Conservation (phyloP, 2,888 invertebrate species). For the Eupithecia pulchellata region DNA sequence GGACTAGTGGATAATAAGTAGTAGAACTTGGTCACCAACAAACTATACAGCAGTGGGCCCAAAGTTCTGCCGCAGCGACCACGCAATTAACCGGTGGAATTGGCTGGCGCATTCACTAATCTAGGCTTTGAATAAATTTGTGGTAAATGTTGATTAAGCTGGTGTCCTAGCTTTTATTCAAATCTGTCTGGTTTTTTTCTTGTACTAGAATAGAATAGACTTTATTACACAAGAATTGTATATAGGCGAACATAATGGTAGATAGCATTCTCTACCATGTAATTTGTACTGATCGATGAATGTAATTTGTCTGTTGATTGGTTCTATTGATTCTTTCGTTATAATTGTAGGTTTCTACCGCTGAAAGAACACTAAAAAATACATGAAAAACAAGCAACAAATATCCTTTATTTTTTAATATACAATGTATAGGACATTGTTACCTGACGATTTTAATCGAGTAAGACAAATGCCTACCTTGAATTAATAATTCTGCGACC, state of each 20-base stretch:
- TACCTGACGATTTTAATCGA: too few relatives aligned
- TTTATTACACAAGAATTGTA: too few relatives aligned
- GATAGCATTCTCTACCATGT: too few relatives aligned
- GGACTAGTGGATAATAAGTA: neutral
- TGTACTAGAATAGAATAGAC: too few relatives aligned
- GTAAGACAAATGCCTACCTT: too few relatives aligned
- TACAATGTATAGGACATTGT: too few relatives aligned
- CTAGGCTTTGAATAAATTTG: constrained; percentile 51
- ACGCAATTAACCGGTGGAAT: constrained; percentile 49
- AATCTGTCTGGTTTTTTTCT: neutral
- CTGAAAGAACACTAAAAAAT: neutral
- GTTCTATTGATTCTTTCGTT: neutral
- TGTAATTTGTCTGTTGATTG: too few relatives aligned
- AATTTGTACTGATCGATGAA: too few relatives aligned
- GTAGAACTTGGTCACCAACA: too few relatives aligned
- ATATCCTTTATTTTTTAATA: too few relatives aligned
- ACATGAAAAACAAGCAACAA: too few relatives aligned
- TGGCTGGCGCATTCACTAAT: constrained; percentile 40
- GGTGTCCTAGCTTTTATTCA: neutral
- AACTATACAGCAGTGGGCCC: neutral
- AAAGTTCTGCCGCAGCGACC: neutral
- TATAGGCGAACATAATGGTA: too few relatives aligned
- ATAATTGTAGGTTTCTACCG: neutral
- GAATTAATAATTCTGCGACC: neutral
- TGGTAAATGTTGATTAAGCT: neutral